These are phyloP conservation scores for Augochlorella aurata DNA, from an alignment of 2,888 invertebrate species.

Conservation along the genomic window DNA sequence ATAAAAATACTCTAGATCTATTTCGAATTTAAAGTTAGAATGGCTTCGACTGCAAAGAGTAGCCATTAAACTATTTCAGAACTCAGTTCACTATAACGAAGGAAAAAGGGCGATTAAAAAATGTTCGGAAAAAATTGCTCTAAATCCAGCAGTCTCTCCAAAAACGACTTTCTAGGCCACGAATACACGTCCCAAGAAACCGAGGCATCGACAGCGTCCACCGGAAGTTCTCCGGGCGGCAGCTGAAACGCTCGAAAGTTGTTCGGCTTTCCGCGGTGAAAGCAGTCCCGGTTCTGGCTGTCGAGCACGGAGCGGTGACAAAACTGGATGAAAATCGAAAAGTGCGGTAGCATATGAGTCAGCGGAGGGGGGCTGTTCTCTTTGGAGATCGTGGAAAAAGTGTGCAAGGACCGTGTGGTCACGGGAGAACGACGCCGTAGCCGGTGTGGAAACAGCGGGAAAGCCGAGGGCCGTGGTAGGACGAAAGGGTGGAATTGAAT, in stretches of 20 bases:
- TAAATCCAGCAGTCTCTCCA: background rate
- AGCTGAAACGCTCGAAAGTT: background rate
- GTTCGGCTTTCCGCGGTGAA: constrained; percentile 25
- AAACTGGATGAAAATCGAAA: constrained; percentile 43
- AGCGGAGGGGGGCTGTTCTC: background rate
- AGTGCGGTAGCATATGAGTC: constrained; percentile 10
- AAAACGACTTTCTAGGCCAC: background rate
- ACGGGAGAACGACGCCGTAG: background rate
- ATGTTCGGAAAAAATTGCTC: too few relatives aligned
- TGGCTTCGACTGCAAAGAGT: too few relatives aligned
- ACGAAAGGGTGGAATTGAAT: constrained; percentile 52
- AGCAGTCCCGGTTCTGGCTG: constrained; percentile 5
- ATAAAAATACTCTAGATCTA: too few relatives aligned
- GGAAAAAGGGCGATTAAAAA: too few relatives aligned
- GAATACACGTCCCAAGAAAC: background rate
- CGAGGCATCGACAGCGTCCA: constrained; percentile 6
- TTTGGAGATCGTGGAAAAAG: constrained; percentile 37
- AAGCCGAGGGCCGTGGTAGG: background rate
- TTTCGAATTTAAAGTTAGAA: too few relatives aligned
- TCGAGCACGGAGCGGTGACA: background rate
- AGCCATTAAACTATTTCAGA: too few relatives aligned
- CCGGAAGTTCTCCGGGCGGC: constrained; percentile 22
- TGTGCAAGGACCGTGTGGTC: background rate
- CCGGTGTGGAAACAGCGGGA: constrained; percentile 3
- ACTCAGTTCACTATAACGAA: too few relatives aligned